Conservation (phyloP, 2,888 invertebrate species). For the Nasonia oneida region DNA sequence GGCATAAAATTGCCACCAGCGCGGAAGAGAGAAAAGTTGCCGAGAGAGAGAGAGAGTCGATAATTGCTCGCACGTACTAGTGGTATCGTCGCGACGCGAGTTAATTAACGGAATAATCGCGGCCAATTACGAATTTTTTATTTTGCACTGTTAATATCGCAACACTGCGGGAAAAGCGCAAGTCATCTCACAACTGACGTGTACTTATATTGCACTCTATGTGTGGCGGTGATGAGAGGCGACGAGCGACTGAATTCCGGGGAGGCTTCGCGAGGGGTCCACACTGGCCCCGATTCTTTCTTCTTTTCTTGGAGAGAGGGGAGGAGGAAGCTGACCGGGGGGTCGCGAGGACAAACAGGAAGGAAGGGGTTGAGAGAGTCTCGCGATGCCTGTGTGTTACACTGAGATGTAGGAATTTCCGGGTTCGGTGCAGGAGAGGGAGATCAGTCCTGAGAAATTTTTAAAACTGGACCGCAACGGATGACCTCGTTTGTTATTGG, state of each 20-base stretch:
- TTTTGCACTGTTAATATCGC: background rate
- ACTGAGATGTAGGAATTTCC: slow-evolving; percentile 33
- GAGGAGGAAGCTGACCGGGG: slow-evolving; percentile 66
- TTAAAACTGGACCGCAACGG: slow-evolving; percentile 41
- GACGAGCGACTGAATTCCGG: slow-evolving; percentile 67
- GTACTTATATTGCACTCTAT: slow-evolving; percentile 61
- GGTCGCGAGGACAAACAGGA: slow-evolving; percentile 66
- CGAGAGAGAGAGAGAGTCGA: slow-evolving; percentile 32
- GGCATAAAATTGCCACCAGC: slow-evolving; percentile 36
- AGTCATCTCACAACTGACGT: no score
- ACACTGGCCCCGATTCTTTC: slow-evolving; percentile 40
- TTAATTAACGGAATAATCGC: slow-evolving; percentile 56
- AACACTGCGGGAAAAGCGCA: background rate
- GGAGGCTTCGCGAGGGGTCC: slow-evolving; percentile 22
- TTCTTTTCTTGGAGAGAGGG: slow-evolving; percentile 9
- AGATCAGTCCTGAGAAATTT: slow-evolving; percentile 27
- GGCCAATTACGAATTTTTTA: slow-evolving; percentile 27
- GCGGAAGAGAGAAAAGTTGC: background rate
- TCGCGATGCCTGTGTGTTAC: no score
- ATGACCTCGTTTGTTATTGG: background rate
- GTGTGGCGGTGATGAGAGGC: slow-evolving; percentile 62
- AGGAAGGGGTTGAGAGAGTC: slow-evolving; percentile 65
- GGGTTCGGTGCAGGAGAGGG: slow-evolving; percentile 9
- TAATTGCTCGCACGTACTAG: slow-evolving; percentile 43
- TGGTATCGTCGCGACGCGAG: slow-evolving; percentile 22